Evolutionary conservation across 2,888 invertebrate species (phyloP), one percentile per base, ranked within the genome.

Genomic region (Caenorhabditis sulstoni): DNA sequence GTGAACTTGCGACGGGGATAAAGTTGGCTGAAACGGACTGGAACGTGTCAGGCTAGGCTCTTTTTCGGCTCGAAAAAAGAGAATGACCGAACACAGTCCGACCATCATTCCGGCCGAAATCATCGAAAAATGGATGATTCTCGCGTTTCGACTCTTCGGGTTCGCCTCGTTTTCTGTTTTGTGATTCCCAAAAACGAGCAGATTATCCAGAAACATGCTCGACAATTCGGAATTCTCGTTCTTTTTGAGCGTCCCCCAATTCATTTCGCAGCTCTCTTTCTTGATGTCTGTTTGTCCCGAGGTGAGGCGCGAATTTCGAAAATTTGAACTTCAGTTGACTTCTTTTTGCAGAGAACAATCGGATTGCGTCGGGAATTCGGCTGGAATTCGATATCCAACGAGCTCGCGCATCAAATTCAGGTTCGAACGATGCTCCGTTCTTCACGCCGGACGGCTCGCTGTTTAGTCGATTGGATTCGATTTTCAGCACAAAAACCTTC

Each of bases 251-350:
- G 20, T 45, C 3, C 62, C 70, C 4, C 70, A 71, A 55, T 8
- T 71, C 23, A 55, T 71, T 5, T 71, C 70, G 47, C 70, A 71
- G 45, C 37, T 71, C 1, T 61, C 70, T 14, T 71, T 71, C 18
- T 18, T 71, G 47, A 62, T 62, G 70, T 18, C 70, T 20, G 47
- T 71, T 39, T 62, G 53, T 55, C 53, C 35, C 12, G 61, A 70
- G 41, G 50, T 64, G 29, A 29, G 22, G 23, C 16, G 35, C 45
- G 29, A 61, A 29, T 45, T 20, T 23, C 16, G 22, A 12, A 49
- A 61, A 8, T 3, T 9, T 39, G 3, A 16, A 23, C 20, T 23
- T 23, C 18, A 49, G 23, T 9, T 1, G 23, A n/a, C 3, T 1
- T 45, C 22, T 35, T 23, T 20, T 39, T 16, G 47, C 14, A 66